A percentile compares a stretch with the other conserved stretches of the same genome.
Conservation (phyloP, 2,797 vertebrate genomes). For the Molossus molossus region DNA sequence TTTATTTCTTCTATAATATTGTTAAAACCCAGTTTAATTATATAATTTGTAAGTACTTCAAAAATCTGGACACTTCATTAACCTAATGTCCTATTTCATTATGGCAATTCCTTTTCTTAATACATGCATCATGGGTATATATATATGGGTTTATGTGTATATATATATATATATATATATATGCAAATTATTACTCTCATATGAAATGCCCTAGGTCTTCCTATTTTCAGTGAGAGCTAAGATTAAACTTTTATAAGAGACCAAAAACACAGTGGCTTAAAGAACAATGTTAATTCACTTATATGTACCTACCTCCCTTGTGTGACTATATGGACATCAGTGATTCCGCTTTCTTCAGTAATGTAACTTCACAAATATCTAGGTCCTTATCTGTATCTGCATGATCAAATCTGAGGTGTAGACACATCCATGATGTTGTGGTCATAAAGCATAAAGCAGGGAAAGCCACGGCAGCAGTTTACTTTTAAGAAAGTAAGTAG, state of each 20-base stretch:
- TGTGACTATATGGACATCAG: background rate
- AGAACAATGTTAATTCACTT: background rate
- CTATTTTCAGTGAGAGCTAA: background rate
- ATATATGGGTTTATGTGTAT: background rate
- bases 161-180: background rate
- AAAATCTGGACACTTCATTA: background rate
- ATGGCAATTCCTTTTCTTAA: background rate
- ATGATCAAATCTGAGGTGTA: background rate
- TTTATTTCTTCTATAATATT: background rate
- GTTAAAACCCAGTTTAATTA: background rate
- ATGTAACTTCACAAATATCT: background rate
- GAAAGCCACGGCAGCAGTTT: background rate
- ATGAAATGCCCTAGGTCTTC: background rate
- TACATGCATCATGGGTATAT: too few relatives aligned
- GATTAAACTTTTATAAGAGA: background rate
- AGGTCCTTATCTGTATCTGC: background rate
- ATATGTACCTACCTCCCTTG: fast-evolving
- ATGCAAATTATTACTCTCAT: background rate
- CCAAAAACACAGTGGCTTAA: background rate
- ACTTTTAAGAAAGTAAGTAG: background rate
- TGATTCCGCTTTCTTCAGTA: background rate
- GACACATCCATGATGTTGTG: too few relatives aligned
- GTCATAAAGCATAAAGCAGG: background rate
- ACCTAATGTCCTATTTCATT: background rate
- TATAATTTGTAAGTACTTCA: background rate